These are phyloP conservation scores for Oxyscelio sp. DNA, from an alignment of 2,888 invertebrate species.

Conservation along the genomic window DNA sequence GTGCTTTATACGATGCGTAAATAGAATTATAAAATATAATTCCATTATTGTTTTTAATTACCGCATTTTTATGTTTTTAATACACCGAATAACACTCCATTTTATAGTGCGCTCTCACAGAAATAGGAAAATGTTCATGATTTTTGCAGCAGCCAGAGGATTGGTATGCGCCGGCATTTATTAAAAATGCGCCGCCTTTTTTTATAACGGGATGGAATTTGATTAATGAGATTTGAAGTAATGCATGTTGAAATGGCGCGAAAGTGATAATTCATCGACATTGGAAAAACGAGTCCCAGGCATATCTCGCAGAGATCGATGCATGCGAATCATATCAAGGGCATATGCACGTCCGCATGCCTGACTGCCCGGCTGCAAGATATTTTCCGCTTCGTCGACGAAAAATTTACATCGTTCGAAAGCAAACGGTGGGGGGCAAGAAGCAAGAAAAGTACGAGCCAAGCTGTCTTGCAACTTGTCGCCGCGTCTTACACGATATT, in stretches of 20 bases:
- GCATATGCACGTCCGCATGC: slow-evolving; percentile 35
- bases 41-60: too few species aligned
- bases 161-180: too few species aligned
- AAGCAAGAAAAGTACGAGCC: slow-evolving; percentile 42
- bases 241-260: not conserved
- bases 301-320: slow-evolving; percentile 18
- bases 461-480: slow-evolving; percentile 65
- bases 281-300: slow-evolving; percentile 29
- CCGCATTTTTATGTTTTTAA: not conserved
- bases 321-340: slow-evolving; percentile 37
- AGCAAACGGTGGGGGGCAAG: slow-evolving; percentile 11
- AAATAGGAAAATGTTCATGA: not conserved
- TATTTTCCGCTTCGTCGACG: too few species aligned
- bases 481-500: slow-evolving; percentile 42
- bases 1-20: too few species aligned
- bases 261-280: slow-evolving; percentile 30
- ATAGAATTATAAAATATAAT: too few species aligned
- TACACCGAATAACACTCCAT: too few species aligned
- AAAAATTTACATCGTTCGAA: too few species aligned
- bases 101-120: too few species aligned
- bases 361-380: too few species aligned
- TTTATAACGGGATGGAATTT: too few species aligned
- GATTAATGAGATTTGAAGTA: not conserved
- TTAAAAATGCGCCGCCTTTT: too few species aligned
- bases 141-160: not conserved